Conservation (phyloP, 1,140 invertebrate species). For the Anthonomus grandis region DNA sequence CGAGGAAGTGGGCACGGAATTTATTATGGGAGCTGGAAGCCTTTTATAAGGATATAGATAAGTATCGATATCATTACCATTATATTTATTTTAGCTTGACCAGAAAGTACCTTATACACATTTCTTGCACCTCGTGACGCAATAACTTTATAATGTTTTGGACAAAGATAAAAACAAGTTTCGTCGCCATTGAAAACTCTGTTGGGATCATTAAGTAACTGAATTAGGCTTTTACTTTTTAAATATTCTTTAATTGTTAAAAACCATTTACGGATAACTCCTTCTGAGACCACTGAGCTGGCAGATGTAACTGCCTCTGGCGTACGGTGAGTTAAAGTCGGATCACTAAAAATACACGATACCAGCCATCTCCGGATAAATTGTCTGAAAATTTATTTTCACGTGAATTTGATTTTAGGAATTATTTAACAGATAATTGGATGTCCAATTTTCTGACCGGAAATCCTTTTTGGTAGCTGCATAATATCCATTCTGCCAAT, state of each 20-base stretch:
- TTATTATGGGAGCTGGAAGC: too few relatives aligned
- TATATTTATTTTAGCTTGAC: too few relatives aligned
- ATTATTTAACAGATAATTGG: neutral
- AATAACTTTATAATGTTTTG: too few relatives aligned
- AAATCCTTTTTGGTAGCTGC: too few relatives aligned
- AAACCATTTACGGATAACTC: neutral
- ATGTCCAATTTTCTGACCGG: too few relatives aligned
- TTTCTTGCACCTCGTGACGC: too few relatives aligned
- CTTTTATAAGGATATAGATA: too few relatives aligned
- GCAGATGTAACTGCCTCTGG: neutral
- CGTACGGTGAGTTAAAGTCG: neutral
- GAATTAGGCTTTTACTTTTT: neutral
- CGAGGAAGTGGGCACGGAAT: too few relatives aligned
- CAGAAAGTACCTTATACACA: too few relatives aligned
- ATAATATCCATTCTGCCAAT: too few relatives aligned
- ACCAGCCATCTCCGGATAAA: neutral
- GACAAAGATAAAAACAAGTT: too few relatives aligned
- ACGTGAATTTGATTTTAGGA: neutral
- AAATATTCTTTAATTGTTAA: neutral
- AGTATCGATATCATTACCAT: too few relatives aligned
- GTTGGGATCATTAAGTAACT: neutral
- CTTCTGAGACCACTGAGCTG: neutral
- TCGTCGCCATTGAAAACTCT: neutral
- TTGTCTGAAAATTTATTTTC: neutral
- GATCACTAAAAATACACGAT: neutral